Conservation (phyloP, 2,888 invertebrate species). For the Pycnomerus fuliginosus region DNA sequence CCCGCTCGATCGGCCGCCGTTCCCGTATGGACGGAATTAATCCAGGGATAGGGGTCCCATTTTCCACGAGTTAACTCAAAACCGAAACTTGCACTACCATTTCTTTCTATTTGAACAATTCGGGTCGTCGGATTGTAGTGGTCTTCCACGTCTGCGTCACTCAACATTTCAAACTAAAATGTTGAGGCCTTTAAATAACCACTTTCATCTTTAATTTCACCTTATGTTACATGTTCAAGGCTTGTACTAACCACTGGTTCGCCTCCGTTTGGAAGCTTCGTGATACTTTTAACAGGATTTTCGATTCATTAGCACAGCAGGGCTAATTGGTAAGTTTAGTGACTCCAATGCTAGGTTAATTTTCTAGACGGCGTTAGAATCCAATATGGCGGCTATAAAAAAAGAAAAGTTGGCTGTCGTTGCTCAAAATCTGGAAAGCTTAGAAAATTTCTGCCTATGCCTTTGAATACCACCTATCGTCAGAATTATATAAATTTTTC, state of each 20-base stretch:
- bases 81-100: conserved; percentile 62
- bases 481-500: too few relatives aligned
- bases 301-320: too few relatives aligned
- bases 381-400: too few relatives aligned
- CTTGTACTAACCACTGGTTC: conserved; percentile 32
- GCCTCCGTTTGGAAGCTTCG: too few relatives aligned
- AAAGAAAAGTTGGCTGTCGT: too few relatives aligned
- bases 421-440: too few relatives aligned
- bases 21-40: conserved; percentile 63
- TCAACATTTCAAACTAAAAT: conserved; percentile 41
- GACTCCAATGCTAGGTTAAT: too few relatives aligned
- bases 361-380: too few relatives aligned
- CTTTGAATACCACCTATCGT: too few relatives aligned
- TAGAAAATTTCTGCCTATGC: too few relatives aligned
- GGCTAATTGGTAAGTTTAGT: too few relatives aligned
- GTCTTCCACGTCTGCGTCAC: conserved; percentile 44
- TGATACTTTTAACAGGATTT: too few relatives aligned
- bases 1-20: conserved; percentile 66
- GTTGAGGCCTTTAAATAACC: conserved; percentile 23
- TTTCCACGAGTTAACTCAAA: conserved; percentile 73
- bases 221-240: conserved; percentile 41
- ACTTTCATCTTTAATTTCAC: conserved; percentile 44
- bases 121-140: conserved; percentile 41
- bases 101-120: conserved; percentile 60
- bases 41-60: conserved; percentile 84